Evolutionary conservation across 2,113 vertebrate genomes (phyloP), one percentile per base, ranked within the genome.

Genomic region (Erythrocercus mccallii): DNA sequence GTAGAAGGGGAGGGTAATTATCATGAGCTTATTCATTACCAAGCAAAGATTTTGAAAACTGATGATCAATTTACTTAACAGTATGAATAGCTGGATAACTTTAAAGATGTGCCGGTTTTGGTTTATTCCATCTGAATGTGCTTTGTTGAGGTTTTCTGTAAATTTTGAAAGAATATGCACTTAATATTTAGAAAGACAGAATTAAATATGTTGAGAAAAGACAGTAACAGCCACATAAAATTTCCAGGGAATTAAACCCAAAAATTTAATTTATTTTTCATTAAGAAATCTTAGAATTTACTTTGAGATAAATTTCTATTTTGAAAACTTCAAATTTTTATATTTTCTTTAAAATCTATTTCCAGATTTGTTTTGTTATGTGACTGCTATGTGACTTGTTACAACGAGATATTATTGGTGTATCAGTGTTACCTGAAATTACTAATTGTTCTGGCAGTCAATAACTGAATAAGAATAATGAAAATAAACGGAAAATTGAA

Each of bases 1-100:
- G 51, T 78, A 92, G 81, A 48, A 87, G 14, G n/a, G 53, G 22
- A 90, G 27, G 30, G 53, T 83, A 93, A 94, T 96, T 93, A 91
- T 88, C 40, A 2, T 12, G 28, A 94, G 44, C 50, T 86, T 80
- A 42, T 86, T 88, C 68, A 57, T 53, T 57, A 66, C 19, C 47
- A 47, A 87, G 62, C 28, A 86, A 40, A 56, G 40, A 31, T 91
- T 81, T 94, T 87, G 38, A 88, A 81, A 61, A 72, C 33, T 94
- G 57, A 56, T 87, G 65, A 81, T 84, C n/a, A 38, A 9, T 62
- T 78, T 64, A 73, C 66, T 78, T 64, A 73, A 51, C 25, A 68
- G 25, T 15, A 27, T 65, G 17, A 86, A 23, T 48, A 66, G 44
- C 31, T 47, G 21, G 5, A n/a, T 54, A 57, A 31, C 33, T 70